Base-by-base conservation (phyloP, 2,113 vertebrate genomes). In the Alces alces region DNA sequence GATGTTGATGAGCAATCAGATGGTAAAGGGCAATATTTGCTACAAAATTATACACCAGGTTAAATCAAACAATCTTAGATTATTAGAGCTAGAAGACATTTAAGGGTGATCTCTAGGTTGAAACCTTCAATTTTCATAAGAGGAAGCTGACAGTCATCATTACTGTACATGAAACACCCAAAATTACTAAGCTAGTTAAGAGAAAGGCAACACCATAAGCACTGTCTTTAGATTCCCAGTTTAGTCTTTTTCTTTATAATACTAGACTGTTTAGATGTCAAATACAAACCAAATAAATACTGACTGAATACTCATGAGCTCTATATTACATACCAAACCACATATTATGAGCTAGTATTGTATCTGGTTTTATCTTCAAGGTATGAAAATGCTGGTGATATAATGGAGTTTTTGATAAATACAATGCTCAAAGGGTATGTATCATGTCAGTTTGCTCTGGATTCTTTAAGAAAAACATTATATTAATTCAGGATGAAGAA, bases 1-100 rank as follows among this genome's bases (percentile, higher is more conserved):
- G 57, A 47, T 50, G 10, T 30, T 86, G 86, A 91, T 90, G 95
- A 92, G 86, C 33, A 86, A 87, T 84, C 79, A 87, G 84, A 58
- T 94, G 28, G 14, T 16, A 78, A 95, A 92, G 66, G 86, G 19
- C 60, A 78, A 23, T 54, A 36, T 96, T 90, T 78, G 21, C 57
- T 28, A 54, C 28, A n/a, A 91, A 94, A 73, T 95, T 85, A 50
- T 50, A 50, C 13, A 36, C n/a, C 17, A 54, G 52, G 13, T 86
- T 47, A 58, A 87, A 43, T 85, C 39, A 61, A 73, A 39, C 25
- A 17, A 47, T 39, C 13, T 64, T 78, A 55, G 39, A 89, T 52
- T 66, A 52, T 47, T 76, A 86, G 86, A 47, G 12, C 28, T 55
- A 19, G 15, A 60, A 50, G 28, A 78, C 88, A 94, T 36, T 25